Evolutionary conservation across 2,888 invertebrate genomes (phyloP), one percentile per base, ranked within the genome.

Genomic region (Acleris holmiana): DNA sequence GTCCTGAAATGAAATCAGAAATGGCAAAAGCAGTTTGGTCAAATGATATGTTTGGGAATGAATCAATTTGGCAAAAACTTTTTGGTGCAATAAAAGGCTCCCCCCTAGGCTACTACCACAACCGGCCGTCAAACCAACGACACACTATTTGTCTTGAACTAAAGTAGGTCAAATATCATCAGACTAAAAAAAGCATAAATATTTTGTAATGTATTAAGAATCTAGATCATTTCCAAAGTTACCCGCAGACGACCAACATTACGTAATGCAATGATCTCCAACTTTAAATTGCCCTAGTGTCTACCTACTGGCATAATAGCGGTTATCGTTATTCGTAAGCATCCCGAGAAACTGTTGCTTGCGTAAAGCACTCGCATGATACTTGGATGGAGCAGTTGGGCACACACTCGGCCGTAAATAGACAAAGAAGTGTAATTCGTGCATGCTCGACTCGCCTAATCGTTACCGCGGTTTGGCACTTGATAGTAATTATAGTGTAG

Each of bases 401-500:
- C 35, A 35, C 35, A 35, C 13, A 35, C 44, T 44, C 44, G 44
- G 17, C 44, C 44, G 41, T 7, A 23, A 44, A 21, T 44, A 55
- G 44, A 55, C 55, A 44, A 55, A 55, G 23, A 53, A 29, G 29
- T 21, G 29, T 51, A 23, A 40, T 54, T 61, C 54, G 25, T 47
- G 48, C 23, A 48, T 61, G 41, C 54, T 48, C 40, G 21, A 47
- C 55, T 61, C 48, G 25, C 48, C 41, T 44, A 61, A 58, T 58
- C 57, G 55, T 19, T 55, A 19, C 54, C 17, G 40, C 25, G 44
- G 44, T 62, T 49, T 56, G 62, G 41, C 40, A 41, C 29, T 50
- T 41, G 25, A 13, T 35, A 17, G 56, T 56, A 62, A 62, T 62
- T 62, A 56, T 35, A 49, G 49, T 29, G 40, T 44, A 44, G 21